These are phyloP conservation scores for Tiliqua scincoides DNA, from an alignment of 2,113 vertebrate genomes.

Conservation along the genomic window DNA sequence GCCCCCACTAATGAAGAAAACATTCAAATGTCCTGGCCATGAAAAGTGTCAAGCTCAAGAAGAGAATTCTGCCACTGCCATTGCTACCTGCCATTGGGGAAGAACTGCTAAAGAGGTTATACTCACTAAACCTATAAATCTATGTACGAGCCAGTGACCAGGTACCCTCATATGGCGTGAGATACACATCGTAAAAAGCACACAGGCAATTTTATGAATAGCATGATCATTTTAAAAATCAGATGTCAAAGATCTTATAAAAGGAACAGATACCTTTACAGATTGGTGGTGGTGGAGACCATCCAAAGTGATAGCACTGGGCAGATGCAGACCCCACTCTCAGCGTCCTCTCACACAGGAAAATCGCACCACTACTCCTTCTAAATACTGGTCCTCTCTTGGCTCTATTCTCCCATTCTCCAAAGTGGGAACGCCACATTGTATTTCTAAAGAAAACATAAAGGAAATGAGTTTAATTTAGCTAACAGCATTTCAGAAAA, in stretches of 20 bases:
- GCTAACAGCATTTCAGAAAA: not conserved
- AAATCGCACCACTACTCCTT: slow-evolving; percentile 69
- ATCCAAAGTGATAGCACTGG: slow-evolving; percentile 81
- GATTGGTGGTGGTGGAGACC: slow-evolving; percentile 69
- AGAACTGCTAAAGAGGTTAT: too few species aligned
- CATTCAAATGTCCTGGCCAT: too few species aligned
- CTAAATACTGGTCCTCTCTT: not conserved
- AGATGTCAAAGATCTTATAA: not conserved
- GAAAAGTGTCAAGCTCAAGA: too few species aligned
- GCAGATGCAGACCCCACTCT: slow-evolving; percentile 67
- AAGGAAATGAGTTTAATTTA: slow-evolving; percentile 35
- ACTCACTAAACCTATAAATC: too few species aligned
- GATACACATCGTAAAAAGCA: too few species aligned
- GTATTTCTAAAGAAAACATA: slow-evolving; percentile 50
- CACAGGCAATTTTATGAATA: too few species aligned
- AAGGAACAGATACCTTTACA: slow-evolving; percentile 72
- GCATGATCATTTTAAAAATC: too few species aligned
- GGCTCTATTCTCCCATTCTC: fast-evolving
- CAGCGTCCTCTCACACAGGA: slow-evolving; percentile 29
- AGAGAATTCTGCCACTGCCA: too few species aligned
- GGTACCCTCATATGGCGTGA: too few species aligned
- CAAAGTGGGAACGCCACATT: slow-evolving; percentile 37
- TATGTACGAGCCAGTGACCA: too few species aligned
- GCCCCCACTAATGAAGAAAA: too few species aligned
- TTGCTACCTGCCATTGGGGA: too few species aligned